A percentile compares a stretch with the other conserved stretches of the same genome.
Conservation (phyloP, 2,888 invertebrate species). For the Cistogaster globosa region DNA sequence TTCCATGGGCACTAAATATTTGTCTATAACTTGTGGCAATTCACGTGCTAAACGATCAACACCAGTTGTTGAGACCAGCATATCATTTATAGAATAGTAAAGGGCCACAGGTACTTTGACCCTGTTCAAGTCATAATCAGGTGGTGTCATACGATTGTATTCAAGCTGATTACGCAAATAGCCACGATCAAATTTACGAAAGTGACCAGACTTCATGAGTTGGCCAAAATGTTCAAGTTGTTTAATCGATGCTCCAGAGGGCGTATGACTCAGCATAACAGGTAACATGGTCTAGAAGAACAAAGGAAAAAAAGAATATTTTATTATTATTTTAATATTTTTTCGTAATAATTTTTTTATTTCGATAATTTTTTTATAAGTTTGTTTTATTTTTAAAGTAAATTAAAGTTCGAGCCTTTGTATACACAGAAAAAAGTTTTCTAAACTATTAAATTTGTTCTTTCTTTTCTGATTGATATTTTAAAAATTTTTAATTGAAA, state of each 20-base stretch:
- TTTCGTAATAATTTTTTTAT: too few species aligned
- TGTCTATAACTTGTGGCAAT: conserved; percentile 84
- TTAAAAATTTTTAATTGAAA: too few species aligned
- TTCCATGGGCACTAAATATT: conserved; percentile 84
- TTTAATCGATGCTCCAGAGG: conserved; percentile 83
- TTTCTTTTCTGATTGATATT: too few species aligned
- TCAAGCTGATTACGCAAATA: conserved; percentile 82
- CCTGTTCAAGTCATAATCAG: conserved; percentile 84
- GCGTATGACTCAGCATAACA: conserved; percentile 83
- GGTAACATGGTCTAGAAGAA: conserved; percentile 82
- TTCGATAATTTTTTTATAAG: too few species aligned
- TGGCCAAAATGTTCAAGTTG: conserved; percentile 83
- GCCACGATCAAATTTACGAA: conserved; percentile 83
- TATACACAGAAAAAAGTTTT: too few species aligned
- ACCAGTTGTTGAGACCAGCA: conserved; percentile 86
- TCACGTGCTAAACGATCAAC: conserved; percentile 84
- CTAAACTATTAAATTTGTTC: too few species aligned
- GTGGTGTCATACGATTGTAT: conserved; percentile 84
- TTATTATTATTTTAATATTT: too few species aligned
- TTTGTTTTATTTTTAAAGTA: too few species aligned
- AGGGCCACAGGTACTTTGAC: conserved; percentile 85
- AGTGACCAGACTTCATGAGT: conserved; percentile 82
- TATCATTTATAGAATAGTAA: conserved; percentile 86
- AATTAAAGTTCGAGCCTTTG: too few species aligned
- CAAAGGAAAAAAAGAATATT: background rate